These are phyloP conservation scores for Eupeodes luniger DNA, from an alignment of 2,888 invertebrate species.

Conservation along the genomic window DNA sequence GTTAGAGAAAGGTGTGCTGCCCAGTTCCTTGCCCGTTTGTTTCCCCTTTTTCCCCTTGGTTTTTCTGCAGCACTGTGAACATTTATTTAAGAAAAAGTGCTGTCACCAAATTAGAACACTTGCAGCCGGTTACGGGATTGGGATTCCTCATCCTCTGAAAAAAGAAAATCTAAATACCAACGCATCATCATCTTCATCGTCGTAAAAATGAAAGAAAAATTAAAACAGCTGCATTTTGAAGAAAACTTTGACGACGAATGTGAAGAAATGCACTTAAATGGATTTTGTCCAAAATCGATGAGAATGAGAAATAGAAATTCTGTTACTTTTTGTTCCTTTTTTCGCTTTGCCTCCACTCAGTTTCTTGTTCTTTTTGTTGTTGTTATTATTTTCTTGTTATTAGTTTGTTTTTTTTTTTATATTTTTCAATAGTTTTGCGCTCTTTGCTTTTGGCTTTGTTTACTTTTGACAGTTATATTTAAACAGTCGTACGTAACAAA, in stretches of 20 bases:
- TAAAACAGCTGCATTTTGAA: constrained; percentile 56
- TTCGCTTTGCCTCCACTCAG: not conserved
- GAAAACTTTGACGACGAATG: not conserved
- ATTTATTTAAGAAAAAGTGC: constrained; percentile 37
- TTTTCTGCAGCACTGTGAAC: constrained; percentile 11
- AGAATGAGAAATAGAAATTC: constrained; percentile 60
- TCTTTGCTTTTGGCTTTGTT: constrained; percentile 64
- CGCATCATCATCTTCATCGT: not conserved
- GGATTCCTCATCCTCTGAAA: not conserved
- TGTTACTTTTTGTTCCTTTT: constrained; percentile 25
- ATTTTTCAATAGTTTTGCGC: constrained; percentile 50
- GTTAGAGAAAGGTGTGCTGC: constrained; percentile 3
- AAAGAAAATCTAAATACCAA: constrained; percentile 8
- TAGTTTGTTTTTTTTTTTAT: constrained; percentile 44
- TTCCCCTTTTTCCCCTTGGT: not conserved
- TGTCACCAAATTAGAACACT: constrained; percentile 31
- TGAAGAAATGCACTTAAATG: constrained; percentile 60
- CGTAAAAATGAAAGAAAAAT: constrained; percentile 6
- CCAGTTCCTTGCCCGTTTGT: not conserved
- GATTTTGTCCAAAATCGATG: constrained; percentile 74
- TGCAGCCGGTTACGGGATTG: constrained; percentile 50
- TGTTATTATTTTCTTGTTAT: constrained; percentile 13
- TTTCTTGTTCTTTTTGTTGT: constrained; percentile 2
- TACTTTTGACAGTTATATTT: constrained; percentile 66
- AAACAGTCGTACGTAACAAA: constrained; percentile 48